A percentile compares a stretch with the other conserved stretches of the same genome.
phyloP scores from a whole-genome alignment of 2,888 invertebrate genomes.

The Odontocolon sp. region DNA sequence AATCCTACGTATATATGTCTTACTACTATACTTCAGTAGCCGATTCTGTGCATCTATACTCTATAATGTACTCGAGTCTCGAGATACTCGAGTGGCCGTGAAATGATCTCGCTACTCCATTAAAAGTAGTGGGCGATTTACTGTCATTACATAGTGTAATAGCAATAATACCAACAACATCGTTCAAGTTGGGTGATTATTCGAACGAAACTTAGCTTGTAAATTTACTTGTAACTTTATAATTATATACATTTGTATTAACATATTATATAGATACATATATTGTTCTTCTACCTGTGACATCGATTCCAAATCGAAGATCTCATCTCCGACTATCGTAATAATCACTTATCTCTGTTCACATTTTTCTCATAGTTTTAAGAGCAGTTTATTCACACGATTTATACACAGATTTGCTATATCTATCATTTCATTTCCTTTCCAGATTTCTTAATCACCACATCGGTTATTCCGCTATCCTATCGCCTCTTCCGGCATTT shows the following conservation, averaged over 20 bases:
- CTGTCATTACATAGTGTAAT: neutral
- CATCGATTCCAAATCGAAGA: slow-evolving; percentile 1
- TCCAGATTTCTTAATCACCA: slow-evolving; percentile 35
- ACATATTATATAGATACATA: too few species aligned
- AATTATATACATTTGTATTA: too few species aligned
- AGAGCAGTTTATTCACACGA: too few species aligned
- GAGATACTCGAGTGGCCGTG: slow-evolving; percentile 45
- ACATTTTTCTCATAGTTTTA: too few species aligned
- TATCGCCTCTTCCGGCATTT: slow-evolving; percentile 47
- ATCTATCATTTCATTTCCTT: slow-evolving; percentile 33
- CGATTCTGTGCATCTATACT: neutral
- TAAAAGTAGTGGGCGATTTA: slow-evolving; percentile 13
- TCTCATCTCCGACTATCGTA: slow-evolving; percentile 18
- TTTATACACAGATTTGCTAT: neutral
- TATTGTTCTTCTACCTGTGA: neutral
- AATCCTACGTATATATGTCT: neutral
- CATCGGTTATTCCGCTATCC: slow-evolving; percentile 19
- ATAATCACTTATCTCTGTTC: neutral
- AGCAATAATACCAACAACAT: neutral
- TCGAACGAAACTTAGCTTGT: too few species aligned
- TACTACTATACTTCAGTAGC: neutral
- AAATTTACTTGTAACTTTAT: too few species aligned
- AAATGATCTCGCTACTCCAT: slow-evolving; percentile 40
- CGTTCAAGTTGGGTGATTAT: too few species aligned
- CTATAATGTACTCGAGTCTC: slow-evolving; percentile 17